Base-by-base conservation (phyloP, 2,113 vertebrate genomes). In the Cervus canadensis region DNA sequence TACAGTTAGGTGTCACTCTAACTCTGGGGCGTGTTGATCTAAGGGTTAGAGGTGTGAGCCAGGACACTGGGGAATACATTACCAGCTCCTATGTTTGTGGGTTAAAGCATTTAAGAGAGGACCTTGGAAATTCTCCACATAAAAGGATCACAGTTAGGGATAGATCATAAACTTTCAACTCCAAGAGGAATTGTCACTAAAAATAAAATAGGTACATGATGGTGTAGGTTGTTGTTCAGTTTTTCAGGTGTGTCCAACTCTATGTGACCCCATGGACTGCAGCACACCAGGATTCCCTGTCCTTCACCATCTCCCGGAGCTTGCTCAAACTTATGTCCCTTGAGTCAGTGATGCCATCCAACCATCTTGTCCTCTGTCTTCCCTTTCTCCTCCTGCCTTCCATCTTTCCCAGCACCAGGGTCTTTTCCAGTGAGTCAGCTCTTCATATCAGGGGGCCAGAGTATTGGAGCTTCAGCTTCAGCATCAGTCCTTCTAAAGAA, bases 131-230 rank as follows among this genome's bases (percentile, higher is more conserved):
- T 64, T 74, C 33, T 62, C 62, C 23, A 2, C 25, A 36, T 48
- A 45, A 87, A 88, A 84, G 25, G 40, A 67, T 52, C 56, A 33
- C 43, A 67, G 54, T 71, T 92, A 82, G 36, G 82, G n/a, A 59
- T n/a, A 36, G 52, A 23, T 76, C 54, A 48, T 59, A 76, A 62
- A 52, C 57, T 33, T 92, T 95, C n/a, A 62, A 82, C 87, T 79
- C 48, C 82, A 36, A 87, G 56, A 83, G 33, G 25, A 87, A 48
- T 7, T 85, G 2, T 71, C 33, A n/a, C 57, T 71, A 59, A 86
- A 74, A 88, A 59, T 88, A 33, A 89, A 87, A 84, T 16, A 59
- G 23, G 23, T 43, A 15, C 45, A 26, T 40, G 56, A 36, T 43
- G 33, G 56, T 12, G 11, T 83, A 92, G 62, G 11, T 71, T 36